phyloP scores from a whole-genome alignment of 2,113 vertebrate species.

The Chunga burmeisteri region DNA sequence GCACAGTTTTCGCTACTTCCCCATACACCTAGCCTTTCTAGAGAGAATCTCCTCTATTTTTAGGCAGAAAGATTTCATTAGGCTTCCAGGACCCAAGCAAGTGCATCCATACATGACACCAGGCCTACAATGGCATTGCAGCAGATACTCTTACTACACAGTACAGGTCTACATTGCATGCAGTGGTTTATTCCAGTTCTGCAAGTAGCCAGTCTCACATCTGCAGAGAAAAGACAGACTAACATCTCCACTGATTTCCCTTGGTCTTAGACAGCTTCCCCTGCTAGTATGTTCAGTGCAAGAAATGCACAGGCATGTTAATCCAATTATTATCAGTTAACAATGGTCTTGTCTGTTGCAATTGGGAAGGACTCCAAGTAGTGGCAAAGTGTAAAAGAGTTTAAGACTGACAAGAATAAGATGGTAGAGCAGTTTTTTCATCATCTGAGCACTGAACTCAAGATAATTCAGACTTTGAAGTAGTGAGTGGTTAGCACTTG shows the following conservation, averaged over 20 bases:
- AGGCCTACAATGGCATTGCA: neutral
- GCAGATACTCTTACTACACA: neutral
- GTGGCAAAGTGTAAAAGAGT: neutral
- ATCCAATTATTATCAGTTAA: neutral
- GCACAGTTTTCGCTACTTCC: neutral
- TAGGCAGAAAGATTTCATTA: neutral
- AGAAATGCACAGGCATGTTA: neutral
- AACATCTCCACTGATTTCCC: neutral
- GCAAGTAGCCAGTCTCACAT: neutral
- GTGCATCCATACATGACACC: neutral
- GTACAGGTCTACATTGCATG: neutral
- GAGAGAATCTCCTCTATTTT: neutral
- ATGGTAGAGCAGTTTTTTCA: neutral
- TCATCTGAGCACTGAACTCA: neutral
- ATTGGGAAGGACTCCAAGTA: neutral
- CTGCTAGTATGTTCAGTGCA: neutral
- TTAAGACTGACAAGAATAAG: neutral
- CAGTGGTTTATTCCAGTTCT: neutral
- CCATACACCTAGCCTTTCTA: neutral
- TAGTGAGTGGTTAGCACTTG: neutral
- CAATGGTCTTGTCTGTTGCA: neutral
- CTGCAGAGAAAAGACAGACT: neutral
- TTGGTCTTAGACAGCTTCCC: neutral
- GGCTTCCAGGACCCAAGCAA: neutral
- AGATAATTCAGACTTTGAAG: neutral